Evolutionary conservation across 2,888 invertebrate species (phyloP), one percentile per base, ranked within the genome.

Genomic region (Pherbina coryleti): DNA sequence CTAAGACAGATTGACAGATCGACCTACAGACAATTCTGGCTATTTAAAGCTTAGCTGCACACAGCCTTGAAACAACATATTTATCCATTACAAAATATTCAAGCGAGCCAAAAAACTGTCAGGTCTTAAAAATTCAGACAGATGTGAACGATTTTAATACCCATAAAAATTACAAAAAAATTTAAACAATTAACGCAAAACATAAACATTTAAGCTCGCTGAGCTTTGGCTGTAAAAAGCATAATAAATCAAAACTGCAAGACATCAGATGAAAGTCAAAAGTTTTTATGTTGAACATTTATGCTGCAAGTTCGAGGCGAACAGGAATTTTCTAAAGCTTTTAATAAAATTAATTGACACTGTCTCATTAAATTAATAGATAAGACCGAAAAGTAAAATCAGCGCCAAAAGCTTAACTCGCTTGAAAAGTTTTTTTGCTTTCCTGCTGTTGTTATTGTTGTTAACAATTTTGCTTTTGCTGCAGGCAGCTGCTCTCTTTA

Each of bases 391-490:
- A 57, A 57, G 22, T 0, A 7, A 57, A 57, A 57, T 22, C 3
- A 22, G 19, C 25, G 57, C 57, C 22, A 22, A 57, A 57, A 19
- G 28, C 28, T 60, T 60, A 19, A 57, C 9, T 22, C 9, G 25
- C n/a, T 17, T 34, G 37, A 34, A 66, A 64, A 7, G 28, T 5
- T n/a, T 31, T 17, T 28, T 28, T 64, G 34, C 34, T 64, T 31
- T 11, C 31, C n/a, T 11, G 25, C 31, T 51, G 25, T 69, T 69
- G 7, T 25, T 69, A 53, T 9, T 44, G 51, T 69, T 51, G 51
- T 51, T 69, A 69, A 55, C n/a, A 71, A 25, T 51, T n/a, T 64
- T 28, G 34, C 8, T 51, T n/a, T 28, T 64, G n/a, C n/a, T 28
- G 9, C 19, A 22, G 17, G 9, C 19, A 28, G 31, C 22, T 5